Evolutionary conservation across 2,888 invertebrate genomes (phyloP), one percentile per base, ranked within the genome.

Genomic region (Agrotis ipsilon): DNA sequence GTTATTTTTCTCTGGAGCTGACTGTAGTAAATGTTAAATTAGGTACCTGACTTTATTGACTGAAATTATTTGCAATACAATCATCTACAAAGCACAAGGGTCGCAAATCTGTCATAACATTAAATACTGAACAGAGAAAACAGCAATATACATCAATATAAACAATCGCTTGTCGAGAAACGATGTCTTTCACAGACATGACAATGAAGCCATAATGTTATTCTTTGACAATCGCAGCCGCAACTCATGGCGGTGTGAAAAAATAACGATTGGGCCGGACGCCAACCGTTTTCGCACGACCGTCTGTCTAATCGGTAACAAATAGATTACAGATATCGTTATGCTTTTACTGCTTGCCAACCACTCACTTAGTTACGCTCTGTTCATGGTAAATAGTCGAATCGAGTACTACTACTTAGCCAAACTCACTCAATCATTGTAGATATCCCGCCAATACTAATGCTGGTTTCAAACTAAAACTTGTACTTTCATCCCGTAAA

Each of bases 231-330:
- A 85, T 81, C 80, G 83, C 81, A 81, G 60, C 82, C 71, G 76
- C 81, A 82, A 82, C 72, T 80, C 78, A 62, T 66, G 80, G 77
- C 78, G 68, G 24, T 83, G 83, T 85, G 86, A 86, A 90, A 89
- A 86, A 88, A 89, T 82, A 88, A 89, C 87, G 87, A 89, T 88
- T 89, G 88, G 90, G 88, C 86, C 82, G 76, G 74, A 84, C 83
- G 90, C 89, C 87, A 87, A 80, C 70, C 84, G 78, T 87, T 89
- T 90, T 90, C 88, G 89, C 91, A 89, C 90, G 91, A 85, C 82
- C 81, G 90, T 86, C 83, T 82, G 70, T 83, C 82, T 84, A 77
- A 82, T 85, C 78, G 83, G 87, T 87, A 86, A 87, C 89, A 89
- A 90, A 91, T 90, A 87, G 88, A 87, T 88, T 86, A 82, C 75